Evolutionary conservation across 2,888 invertebrate species (phyloP), one percentile per base, ranked within the genome.

Genomic region (Tricholauxania praeusta): DNA sequence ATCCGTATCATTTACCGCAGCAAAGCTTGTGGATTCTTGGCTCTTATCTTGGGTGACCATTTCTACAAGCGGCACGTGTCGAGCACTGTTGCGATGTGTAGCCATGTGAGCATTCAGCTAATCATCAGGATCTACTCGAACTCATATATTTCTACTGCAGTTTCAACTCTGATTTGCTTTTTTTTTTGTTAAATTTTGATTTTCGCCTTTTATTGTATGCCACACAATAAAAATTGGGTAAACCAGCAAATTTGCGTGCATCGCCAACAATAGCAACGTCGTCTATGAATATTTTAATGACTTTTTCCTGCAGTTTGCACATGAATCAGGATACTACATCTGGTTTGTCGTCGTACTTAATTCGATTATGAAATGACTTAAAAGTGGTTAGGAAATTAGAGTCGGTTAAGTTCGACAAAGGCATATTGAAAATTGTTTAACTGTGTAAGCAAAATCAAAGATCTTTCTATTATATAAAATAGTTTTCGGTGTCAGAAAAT

Each of bases 31-130:
- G 83, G 72, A 74, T 78, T 80, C 49, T 70, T 59, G 15, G 52
- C 81, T 78, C 85, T 86, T 86, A 86, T 86, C 87, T 82, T 82
- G 85, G 86, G 84, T 87, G 84, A 84, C 86, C 86, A 84, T 80
- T 81, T 79, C 79, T 78, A 77, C 79, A 96, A 77, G 74, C 75
- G 80, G 73, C 80, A 78, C 79, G 79, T 79, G 77, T 72, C 79
- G 73, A 77, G 75, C 77, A 12, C 28, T 60, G 51, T 49, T 28
- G 39, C 39, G 39, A 39, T 39, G 39, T 39, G 57, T 57, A 28
- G 64, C 60, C 59, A 71, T 71, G 66, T 71, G 62, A 71, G 53
- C 49, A 73, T n/a, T 55, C 57, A 47, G 59, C 64, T 68, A 71
- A 75, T 75, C 75, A 19, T 63, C 68, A 47, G 14, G 12, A 14